phyloP scores from a whole-genome alignment of 2,113 vertebrate species.

The Chionomys nivalis region DNA sequence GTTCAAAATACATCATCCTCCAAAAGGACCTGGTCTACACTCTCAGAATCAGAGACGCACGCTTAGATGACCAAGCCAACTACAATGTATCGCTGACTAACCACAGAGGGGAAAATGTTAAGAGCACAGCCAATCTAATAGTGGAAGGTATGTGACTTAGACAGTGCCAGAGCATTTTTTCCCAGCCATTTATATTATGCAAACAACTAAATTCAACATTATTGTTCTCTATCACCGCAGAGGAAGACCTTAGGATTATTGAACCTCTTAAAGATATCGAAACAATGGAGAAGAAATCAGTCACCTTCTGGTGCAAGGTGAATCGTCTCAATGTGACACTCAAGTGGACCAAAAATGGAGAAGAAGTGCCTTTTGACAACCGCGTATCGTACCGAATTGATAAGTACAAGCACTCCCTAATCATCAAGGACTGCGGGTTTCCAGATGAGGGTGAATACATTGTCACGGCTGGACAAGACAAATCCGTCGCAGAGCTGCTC shows the following conservation, averaged over 20 bases:
- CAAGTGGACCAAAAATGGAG: conserved; percentile 95
- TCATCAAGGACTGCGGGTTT: conserved; percentile 95
- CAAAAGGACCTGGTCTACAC: conserved; percentile 95
- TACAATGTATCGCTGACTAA: conserved; percentile 92
- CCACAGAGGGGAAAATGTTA: conserved; percentile 93
- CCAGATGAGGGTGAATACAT: conserved; percentile 97
- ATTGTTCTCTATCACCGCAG: conserved; percentile 84
- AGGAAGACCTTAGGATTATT: conserved; percentile 94
- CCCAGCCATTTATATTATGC: neutral
- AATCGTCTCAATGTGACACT: conserved; percentile 94
- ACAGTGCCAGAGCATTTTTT: neutral
- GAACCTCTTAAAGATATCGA: conserved; percentile 95
- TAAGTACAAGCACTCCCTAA: conserved; percentile 94
- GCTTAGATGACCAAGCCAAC: conserved; percentile 90
- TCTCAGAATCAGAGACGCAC: conserved; percentile 93
- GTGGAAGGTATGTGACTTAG: conserved; percentile 89
- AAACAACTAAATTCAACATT: conserved; percentile 59
- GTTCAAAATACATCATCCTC: conserved; percentile 94
- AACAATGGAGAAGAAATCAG: conserved; percentile 97
- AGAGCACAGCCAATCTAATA: conserved; percentile 89
- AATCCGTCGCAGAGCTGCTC: conserved; percentile 94
- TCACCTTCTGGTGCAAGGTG: conserved; percentile 96
- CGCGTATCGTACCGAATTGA: conserved; percentile 93
- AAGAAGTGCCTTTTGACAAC: conserved; percentile 93
- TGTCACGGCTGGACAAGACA: conserved; percentile 92